phyloP scores from a whole-genome alignment of 2,113 vertebrate genomes.

The Mobula hypostoma region DNA sequence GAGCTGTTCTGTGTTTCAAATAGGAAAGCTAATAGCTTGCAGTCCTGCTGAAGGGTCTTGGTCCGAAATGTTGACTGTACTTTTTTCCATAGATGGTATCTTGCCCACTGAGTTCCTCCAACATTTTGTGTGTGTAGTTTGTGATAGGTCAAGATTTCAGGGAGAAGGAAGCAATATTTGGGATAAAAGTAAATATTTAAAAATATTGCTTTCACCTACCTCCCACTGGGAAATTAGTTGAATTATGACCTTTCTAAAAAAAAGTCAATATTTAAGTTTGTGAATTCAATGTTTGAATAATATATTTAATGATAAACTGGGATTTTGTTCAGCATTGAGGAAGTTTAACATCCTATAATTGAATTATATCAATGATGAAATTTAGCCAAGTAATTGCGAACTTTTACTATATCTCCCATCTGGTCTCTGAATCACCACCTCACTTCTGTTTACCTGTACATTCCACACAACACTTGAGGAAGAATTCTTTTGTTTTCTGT shows the following conservation, averaged over 20 bases:
- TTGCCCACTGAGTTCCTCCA: no score
- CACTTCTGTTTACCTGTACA: not conserved
- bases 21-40: not conserved
- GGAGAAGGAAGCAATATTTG: not conserved
- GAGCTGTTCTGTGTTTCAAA: not conserved
- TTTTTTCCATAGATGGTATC: no score
- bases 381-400: not conserved
- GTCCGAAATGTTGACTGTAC: no score
- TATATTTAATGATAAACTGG: not conserved
- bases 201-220: constrained; percentile 18
- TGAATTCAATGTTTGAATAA: constrained; percentile 22
- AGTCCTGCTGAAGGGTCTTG: no score
- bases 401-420: not conserved
- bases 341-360: constrained; percentile 14
- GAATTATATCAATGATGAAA: not conserved
- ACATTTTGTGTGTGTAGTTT: not conserved
- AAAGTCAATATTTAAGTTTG: constrained; percentile 18
- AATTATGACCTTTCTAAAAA: constrained; percentile 2
- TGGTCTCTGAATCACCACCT: not conserved
- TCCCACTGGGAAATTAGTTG: not conserved
- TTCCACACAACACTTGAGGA: not conserved
- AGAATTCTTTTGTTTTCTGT: not conserved
- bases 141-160: not conserved
- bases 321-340: not conserved
- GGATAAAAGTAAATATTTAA: not conserved